phyloP scores from a whole-genome alignment of 2,797 vertebrate genomes.

The Chaetophractus vellerosus region DNA sequence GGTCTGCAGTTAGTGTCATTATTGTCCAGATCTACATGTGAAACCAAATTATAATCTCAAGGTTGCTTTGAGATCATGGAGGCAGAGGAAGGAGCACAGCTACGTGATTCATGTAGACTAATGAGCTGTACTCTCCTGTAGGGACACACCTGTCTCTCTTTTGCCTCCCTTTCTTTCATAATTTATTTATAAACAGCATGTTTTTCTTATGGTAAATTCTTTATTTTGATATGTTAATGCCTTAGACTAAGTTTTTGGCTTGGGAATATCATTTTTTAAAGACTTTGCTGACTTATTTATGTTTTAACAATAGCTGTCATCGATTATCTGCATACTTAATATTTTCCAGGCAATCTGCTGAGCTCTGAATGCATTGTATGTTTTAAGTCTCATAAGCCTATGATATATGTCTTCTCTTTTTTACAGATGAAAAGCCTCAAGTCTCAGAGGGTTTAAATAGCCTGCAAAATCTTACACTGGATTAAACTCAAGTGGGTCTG shows the following conservation, averaged over 20 bases:
- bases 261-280: background rate
- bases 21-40: background rate
- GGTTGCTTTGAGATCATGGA: background rate
- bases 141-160: rapidly evolving
- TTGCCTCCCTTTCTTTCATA: background rate
- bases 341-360: background rate
- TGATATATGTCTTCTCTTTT: background rate
- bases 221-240: background rate
- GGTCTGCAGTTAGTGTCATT: background rate
- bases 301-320: background rate
- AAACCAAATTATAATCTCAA: background rate
- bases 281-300: background rate
- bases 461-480: background rate
- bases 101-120: rapidly evolving
- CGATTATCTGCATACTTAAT: background rate
- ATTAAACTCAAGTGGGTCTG: background rate
- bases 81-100: background rate
- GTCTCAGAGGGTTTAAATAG: background rate
- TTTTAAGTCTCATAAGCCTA: background rate
- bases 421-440: background rate
- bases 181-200: background rate
- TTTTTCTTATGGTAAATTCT: background rate
- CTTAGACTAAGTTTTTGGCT: background rate
- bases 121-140: rapidly evolving
- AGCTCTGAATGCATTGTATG: background rate